Evolutionary conservation across 2,797 vertebrate genomes (phyloP).

Genomic region (Jordanella pulchra): DNA sequence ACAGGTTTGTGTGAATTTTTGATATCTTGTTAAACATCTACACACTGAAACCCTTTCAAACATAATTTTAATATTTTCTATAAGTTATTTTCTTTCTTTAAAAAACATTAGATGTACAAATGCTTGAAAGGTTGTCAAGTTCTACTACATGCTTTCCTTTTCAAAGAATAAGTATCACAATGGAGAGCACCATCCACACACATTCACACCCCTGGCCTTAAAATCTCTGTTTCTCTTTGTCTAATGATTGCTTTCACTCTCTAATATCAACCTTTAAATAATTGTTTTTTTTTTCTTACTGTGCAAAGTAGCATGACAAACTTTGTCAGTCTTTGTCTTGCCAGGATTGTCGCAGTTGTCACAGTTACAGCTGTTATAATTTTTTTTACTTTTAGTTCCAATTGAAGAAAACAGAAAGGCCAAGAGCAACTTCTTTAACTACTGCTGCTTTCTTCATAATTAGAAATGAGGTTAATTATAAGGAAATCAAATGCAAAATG

Average conservation of each 20-base stretch:
- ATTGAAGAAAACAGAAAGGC: not conserved
- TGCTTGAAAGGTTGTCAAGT: not conserved
- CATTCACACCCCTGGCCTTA: not conserved
- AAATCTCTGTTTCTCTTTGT: not conserved
- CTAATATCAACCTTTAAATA: too few species aligned
- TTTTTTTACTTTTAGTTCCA: not conserved
- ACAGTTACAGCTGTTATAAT: too few species aligned
- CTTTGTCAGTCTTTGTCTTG: too few species aligned
- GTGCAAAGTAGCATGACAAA: too few species aligned
- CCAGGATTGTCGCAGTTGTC: too few species aligned
- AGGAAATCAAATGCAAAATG: not conserved
- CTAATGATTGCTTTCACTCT: too few species aligned
- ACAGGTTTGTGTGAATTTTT: slow-evolving; percentile 74
- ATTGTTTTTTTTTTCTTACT: too few species aligned
- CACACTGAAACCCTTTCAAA: not conserved
- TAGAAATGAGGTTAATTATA: not conserved
- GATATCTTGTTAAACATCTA: not conserved
- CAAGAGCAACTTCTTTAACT: too few species aligned
- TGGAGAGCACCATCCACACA: not conserved
- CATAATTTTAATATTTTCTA: not conserved
- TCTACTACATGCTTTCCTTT: not conserved
- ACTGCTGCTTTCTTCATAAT: too few species aligned
- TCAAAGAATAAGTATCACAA: not conserved
- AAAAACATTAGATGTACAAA: not conserved
- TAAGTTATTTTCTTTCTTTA: not conserved